These are phyloP conservation scores for Cyrtodaria siliqua DNA, from an alignment of 2,888 invertebrate genomes.

Conservation along the genomic window DNA sequence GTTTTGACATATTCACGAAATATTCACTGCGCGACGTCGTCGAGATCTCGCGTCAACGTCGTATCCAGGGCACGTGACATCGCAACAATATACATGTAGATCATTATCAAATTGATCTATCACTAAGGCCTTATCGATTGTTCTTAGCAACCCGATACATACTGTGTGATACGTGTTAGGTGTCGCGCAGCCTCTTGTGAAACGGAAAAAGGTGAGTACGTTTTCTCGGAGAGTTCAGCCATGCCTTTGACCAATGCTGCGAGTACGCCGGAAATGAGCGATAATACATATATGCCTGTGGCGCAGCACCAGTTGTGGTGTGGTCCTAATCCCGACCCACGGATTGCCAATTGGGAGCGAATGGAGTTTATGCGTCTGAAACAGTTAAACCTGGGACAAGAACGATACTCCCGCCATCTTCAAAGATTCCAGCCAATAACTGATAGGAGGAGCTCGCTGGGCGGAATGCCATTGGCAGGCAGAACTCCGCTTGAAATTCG, in stretches of 20 bases:
- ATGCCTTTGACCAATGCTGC: constrained; percentile 28
- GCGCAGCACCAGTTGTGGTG: constrained; percentile 52
- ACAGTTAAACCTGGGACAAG: constrained; percentile 75
- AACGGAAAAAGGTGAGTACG: constrained; percentile 29
- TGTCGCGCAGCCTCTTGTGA: constrained; percentile 37
- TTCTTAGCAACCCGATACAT: constrained; percentile 46
- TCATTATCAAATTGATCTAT: constrained; percentile 47
- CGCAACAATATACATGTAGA: constrained; percentile 53
- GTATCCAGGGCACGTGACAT: constrained; percentile 54
- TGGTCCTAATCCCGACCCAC: constrained; percentile 69
- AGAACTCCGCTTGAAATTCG: constrained; percentile 47
- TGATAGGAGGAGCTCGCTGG: constrained; percentile 9
- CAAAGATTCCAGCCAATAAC: constrained; percentile 67
- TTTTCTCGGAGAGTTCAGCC: constrained; percentile 14
- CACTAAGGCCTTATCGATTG: constrained; percentile 48
- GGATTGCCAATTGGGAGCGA: constrained; percentile 78
- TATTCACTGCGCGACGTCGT: neutral
- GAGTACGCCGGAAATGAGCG: constrained; percentile 7
- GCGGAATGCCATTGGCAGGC: constrained; percentile 13
- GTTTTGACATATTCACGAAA: no score
- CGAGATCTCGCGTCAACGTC: constrained; percentile 14
- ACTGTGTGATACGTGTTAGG: constrained; percentile 16
- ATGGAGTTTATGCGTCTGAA: constrained; percentile 79
- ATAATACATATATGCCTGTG: neutral
- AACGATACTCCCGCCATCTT: constrained; percentile 81